These are phyloP conservation scores for Hypercompe scribonia DNA, from an alignment of 2,888 invertebrate species.

Conservation along the genomic window DNA sequence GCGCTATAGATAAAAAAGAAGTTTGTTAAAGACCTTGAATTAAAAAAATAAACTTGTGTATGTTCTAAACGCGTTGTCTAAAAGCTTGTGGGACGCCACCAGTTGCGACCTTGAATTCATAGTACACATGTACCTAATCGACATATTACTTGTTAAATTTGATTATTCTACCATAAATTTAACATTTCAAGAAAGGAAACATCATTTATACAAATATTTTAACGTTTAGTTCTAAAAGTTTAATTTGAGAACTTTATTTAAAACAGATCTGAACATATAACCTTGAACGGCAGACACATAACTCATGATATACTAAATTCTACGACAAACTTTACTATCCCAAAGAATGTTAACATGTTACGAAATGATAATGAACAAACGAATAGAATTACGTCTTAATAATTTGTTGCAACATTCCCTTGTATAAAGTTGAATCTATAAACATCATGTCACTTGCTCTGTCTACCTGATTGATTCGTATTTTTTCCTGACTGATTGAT, in stretches of 20 bases:
- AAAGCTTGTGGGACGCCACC: conserved; percentile 23
- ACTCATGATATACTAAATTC: background rate
- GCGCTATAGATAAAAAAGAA: conserved; percentile 34
- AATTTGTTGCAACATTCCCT: conserved; percentile 5
- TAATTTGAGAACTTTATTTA: background rate
- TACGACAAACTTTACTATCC: background rate
- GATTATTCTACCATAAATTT: conserved; percentile 5
- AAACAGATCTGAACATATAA: background rate
- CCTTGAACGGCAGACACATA: background rate
- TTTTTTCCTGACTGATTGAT: background rate
- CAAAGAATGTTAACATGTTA: background rate
- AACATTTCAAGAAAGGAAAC: background rate
- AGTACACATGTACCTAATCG: conserved; percentile 4
- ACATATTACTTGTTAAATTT: conserved; percentile 4
- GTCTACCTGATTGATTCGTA: background rate
- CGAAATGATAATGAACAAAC: background rate
- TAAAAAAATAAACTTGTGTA: conserved; percentile 58
- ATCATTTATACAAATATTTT: background rate
- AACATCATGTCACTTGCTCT: too few species aligned
- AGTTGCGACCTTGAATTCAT: conserved; percentile 26
- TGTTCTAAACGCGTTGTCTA: conserved; percentile 48
- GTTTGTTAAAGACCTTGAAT: conserved; percentile 57
- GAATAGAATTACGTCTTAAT: background rate
- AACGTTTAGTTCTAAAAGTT: background rate
- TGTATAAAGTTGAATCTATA: background rate